Base-by-base conservation (phyloP, 1,140 invertebrate genomes). In the Ectropis grisescens region DNA sequence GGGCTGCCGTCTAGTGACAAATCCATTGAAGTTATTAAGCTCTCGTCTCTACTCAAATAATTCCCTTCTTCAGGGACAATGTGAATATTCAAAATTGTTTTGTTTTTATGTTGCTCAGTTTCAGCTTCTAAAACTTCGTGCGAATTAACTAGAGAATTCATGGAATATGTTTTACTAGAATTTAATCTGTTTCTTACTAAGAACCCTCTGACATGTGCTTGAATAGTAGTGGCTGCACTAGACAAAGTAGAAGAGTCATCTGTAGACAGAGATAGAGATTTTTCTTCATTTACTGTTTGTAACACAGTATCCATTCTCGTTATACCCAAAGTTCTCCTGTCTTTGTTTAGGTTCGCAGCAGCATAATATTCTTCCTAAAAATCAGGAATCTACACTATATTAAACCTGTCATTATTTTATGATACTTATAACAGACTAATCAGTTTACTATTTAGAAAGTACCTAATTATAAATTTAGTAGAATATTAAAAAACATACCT, bases 251-350 rank as follows among this genome's bases (percentile, higher is more conserved):
- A 78, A 3, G 76, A 81, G 41, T 79, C 76, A 33, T 81, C 76
- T 26, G 74, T 79, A 16, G 76, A 81, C 35, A 75, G 42, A 1
- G 76, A 81, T n/a, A 81, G 39, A 6, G 76, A 81, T 38, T 81
- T 78, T 47, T 81, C 76, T 48, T 81, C 76, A 35, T 81, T 81
- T 12, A 81, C 76, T 9, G 76, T 81, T 61, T 81, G 76, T 28
- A 81, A 48, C 11, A 81, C 64, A 10, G 69, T 79, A 36, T 81
- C 76, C 58, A 78, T 81, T 47, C 76, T 56, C 25, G 42, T 67
- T 14, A 76, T 51, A 11, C 70, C 75, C 19, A 69, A 42, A 29
- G 37, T 11, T 40, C 72, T 47, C 38, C 71, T 41, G 11, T 76
- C 71, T 49, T 60, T 74, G 32, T 33, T 58, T 16, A 53, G 25